Evolutionary conservation across 2,113 vertebrate species (phyloP).

Genomic region (Neolamprologus cancellatus): DNA sequence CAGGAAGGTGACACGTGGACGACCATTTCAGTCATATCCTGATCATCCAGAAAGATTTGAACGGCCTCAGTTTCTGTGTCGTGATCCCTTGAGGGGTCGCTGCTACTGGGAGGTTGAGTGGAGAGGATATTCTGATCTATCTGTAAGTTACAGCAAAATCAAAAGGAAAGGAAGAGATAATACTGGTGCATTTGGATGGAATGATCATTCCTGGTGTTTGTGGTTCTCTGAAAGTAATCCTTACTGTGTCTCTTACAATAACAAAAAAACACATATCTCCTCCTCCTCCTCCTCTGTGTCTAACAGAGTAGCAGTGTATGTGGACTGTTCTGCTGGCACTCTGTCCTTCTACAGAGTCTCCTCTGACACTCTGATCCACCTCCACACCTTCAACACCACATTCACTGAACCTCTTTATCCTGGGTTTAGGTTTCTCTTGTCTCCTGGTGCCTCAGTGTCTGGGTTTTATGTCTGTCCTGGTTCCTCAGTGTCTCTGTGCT

Average conservation of each 20-base stretch:
- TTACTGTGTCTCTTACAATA: background rate
- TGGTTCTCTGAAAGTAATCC: background rate
- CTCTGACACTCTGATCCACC: background rate
- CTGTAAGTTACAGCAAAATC: background rate
- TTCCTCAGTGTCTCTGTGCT: no score
- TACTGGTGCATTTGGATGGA: background rate
- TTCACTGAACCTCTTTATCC: background rate
- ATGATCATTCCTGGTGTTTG: background rate
- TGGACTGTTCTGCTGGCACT: fast-evolving
- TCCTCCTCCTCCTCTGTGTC: background rate
- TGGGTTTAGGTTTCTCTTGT: no score
- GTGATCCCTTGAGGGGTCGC: background rate
- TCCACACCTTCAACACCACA: background rate
- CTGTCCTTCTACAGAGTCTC: background rate
- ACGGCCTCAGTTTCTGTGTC: background rate
- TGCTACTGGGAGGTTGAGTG: background rate
- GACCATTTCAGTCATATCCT: background rate
- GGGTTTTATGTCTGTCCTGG: no score
- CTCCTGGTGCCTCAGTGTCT: no score
- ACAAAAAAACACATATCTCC: background rate
- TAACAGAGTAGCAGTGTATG: background rate
- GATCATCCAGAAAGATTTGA: background rate
- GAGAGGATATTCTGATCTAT: background rate
- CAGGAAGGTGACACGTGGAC: background rate
- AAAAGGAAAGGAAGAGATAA: background rate